A percentile compares a stretch with the other conserved stretches of the same genome.
Conservation (phyloP, 2,888 invertebrate species). For the Trissolcus brochymenae region DNA sequence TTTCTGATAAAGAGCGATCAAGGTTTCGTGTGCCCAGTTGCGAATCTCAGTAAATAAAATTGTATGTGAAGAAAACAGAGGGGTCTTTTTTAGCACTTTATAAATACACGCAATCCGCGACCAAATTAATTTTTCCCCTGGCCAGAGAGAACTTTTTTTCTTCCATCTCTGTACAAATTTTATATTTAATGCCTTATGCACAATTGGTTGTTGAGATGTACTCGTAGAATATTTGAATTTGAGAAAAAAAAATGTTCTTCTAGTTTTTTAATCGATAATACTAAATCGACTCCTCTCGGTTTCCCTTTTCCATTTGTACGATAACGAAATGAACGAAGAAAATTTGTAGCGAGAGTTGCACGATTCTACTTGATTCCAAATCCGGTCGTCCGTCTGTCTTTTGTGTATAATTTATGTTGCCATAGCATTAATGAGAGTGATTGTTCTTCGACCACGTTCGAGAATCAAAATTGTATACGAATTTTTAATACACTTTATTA, state of each 20-base stretch:
- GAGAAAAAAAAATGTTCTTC: neutral
- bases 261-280: constrained; percentile 10
- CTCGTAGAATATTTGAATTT: too few species aligned
- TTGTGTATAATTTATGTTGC: constrained; percentile 66
- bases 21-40: constrained; percentile 53
- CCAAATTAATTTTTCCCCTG: constrained; percentile 15
- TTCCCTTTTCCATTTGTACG: constrained; percentile 19
- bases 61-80: constrained; percentile 33
- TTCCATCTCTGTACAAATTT: constrained; percentile 48
- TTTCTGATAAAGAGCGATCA: constrained; percentile 57
- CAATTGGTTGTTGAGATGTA: constrained; percentile 2
- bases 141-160: neutral
- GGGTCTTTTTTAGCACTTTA: constrained; percentile 30
- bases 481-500: constrained; percentile 75
- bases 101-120: constrained; percentile 20
- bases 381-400: constrained; percentile 58
- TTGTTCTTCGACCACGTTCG: constrained; percentile 64
- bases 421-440: constrained; percentile 66
- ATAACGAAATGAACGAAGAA: constrained; percentile 14
- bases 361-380: constrained; percentile 52
- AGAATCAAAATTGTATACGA: constrained; percentile 75
- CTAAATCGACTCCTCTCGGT: constrained; percentile 26
- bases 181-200: constrained; percentile 18
- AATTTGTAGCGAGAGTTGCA: constrained; percentile 25
- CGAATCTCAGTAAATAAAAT: constrained; percentile 47